Conservation (phyloP, 37 sponge, comb jelly and placozoan genomes). For the Cladorhizidae sp. region DNA sequence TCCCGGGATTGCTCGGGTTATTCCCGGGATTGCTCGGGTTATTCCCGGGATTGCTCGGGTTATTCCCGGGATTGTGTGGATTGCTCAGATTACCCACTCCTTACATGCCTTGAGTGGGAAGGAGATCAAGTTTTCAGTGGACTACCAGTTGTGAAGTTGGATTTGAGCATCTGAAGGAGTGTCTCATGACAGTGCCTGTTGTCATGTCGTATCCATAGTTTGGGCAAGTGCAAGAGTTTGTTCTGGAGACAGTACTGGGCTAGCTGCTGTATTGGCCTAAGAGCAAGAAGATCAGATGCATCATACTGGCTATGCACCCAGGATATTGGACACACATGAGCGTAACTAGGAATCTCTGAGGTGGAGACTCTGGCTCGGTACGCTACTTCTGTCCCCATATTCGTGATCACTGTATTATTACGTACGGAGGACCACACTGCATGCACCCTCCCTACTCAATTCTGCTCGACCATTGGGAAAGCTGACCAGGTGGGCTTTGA, state of each 20-base stretch:
- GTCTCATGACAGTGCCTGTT: constrained; percentile 28
- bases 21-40: too few relatives aligned
- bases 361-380: constrained; percentile 48
- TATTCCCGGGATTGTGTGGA: constrained; percentile 17
- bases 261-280: constrained; percentile 59
- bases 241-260: constrained; percentile 47
- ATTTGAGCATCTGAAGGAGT: constrained; percentile 35
- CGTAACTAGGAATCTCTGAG: constrained; percentile 35
- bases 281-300: constrained; percentile 12
- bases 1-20: too few relatives aligned
- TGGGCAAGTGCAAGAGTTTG: constrained; percentile 18
- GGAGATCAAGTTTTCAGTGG: constrained; percentile 26
- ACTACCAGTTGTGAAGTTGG: constrained; percentile 17
- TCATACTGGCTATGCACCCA: constrained; percentile 37
- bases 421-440: constrained; percentile 56
- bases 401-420: constrained; percentile 12
- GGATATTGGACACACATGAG: constrained; percentile 3
- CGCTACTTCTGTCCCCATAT: constrained; percentile 40
- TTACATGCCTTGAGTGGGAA: constrained; percentile 27
- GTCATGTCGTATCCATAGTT: constrained; percentile 30
- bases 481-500: constrained; percentile 45
- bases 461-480: constrained; percentile 34
- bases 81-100: constrained; percentile 24
- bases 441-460: constrained; percentile 15
- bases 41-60: too few relatives aligned